Evolutionary conservation across 2,888 invertebrate species (phyloP).

Genomic region (Busseola fusca): DNA sequence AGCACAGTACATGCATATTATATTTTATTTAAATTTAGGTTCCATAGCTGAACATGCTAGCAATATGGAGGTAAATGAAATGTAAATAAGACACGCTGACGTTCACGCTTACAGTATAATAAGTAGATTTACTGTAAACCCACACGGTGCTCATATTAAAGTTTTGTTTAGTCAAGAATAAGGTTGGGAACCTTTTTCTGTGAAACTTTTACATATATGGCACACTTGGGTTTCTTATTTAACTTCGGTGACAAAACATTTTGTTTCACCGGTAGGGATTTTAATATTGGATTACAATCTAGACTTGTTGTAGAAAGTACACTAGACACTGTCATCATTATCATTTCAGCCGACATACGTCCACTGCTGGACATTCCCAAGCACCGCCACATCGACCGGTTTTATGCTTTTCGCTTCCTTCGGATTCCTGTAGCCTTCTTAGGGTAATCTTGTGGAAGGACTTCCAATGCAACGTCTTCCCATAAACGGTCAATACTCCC

Average conservation of each 20-base stretch:
- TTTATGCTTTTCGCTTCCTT: not conserved
- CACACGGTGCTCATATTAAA: constrained; percentile 35
- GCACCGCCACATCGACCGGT: not conserved
- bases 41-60: constrained; percentile 31
- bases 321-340: not conserved
- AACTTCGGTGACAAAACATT: not conserved
- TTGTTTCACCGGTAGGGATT: not conserved
- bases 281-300: not conserved
- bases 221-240: not conserved
- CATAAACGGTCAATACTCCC: not conserved
- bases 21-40: constrained; percentile 51
- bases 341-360: not conserved
- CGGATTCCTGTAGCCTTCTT: not conserved
- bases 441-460: not conserved
- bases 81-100: constrained; percentile 50
- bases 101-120: constrained; percentile 28
- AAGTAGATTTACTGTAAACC: constrained; percentile 38
- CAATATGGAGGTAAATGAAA: constrained; percentile 50
- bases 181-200: constrained; percentile 8
- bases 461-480: not conserved
- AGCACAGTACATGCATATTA: constrained; percentile 31
- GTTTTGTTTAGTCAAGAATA: constrained; percentile 32
- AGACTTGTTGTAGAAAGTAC: not conserved
- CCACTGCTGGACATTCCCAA: not conserved
- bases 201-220: not conserved